Evolutionary conservation across 2,797 vertebrate species (phyloP), one percentile per base, ranked within the genome.

Genomic region (Morelia viridis): DNA sequence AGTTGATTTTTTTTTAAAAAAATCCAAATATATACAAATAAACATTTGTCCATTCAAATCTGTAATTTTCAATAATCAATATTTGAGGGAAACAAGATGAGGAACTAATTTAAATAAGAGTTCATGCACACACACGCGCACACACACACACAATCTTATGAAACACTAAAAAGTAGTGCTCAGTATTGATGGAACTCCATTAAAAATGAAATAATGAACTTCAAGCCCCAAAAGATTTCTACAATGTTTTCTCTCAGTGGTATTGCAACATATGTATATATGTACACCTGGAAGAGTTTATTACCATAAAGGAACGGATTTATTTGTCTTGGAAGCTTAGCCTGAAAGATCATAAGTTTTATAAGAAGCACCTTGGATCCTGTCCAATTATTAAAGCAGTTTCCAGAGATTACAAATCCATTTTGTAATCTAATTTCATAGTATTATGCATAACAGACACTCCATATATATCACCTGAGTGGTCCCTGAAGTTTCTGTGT

Each of bases 21-120:
- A n/a, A 88, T 91, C 1, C 0, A 0, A 24, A 1, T 0, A 0
- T 53, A 60, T 60, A 35, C 31, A 31, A 28, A 17, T 6, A 60
- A 6, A 60, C 58, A 22, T 7, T 13, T 64, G 58, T 46, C 50
- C 50, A 53, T 53, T 53, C 24, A 53, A 90, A 84, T 19, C 24
- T 85, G 24, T 12, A 85, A 68, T 17, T 57, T 65, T 19, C 17
- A 22, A 9, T 56, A 4, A 31, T 65, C 61, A 62, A 46, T 46
- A 64, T 64, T 9, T 11, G 41, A 26, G 53, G 17, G 50, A 7
- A 53, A 28, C 50, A 65, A 9, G 41, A 88, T 88, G 35, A 65
- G 13, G 26, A 50, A 64, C 10, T 65, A 53, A 53, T 53, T 53
- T 53, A 53, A 50, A 88, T 13, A 19, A 62, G 50, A 28, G 10